phyloP scores from a whole-genome alignment of 2,888 invertebrate species.

The Nymphalis polychloros region DNA sequence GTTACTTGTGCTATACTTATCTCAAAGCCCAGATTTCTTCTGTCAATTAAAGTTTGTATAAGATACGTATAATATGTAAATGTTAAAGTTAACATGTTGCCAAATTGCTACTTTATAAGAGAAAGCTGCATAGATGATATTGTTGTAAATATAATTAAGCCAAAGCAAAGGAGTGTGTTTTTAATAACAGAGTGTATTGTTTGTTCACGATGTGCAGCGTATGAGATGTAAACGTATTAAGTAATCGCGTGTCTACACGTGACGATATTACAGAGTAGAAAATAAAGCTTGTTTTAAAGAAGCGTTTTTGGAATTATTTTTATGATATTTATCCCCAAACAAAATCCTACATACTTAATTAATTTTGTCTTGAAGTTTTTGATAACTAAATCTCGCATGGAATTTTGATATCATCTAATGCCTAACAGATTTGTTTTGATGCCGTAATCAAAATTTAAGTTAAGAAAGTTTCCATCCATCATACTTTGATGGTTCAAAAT shows the following conservation, averaged over 20 bases:
- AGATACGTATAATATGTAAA: slow-evolving; percentile 55
- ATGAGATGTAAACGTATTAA: slow-evolving; percentile 51
- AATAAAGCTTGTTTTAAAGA: slow-evolving; percentile 80
- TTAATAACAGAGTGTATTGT: slow-evolving; percentile 64
- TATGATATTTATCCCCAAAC: slow-evolving; percentile 13
- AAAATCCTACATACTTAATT: slow-evolving; percentile 9
- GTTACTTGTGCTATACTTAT: not conserved
- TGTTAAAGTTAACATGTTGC: slow-evolving; percentile 75
- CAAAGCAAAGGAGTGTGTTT: slow-evolving; percentile 66
- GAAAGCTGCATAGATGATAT: slow-evolving; percentile 67
- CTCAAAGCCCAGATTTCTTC: slow-evolving; percentile 53
- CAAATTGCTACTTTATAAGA: slow-evolving; percentile 74
- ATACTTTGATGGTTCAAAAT: slow-evolving; percentile 74
- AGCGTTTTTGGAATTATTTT: slow-evolving; percentile 21
- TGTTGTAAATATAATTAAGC: slow-evolving; percentile 77
- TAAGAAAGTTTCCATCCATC: slow-evolving; percentile 61
- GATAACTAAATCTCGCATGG: not conserved
- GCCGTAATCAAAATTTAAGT: slow-evolving; percentile 63
- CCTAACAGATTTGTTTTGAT: slow-evolving; percentile 25
- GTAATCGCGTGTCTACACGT: slow-evolving; percentile 60
- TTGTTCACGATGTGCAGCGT: slow-evolving; percentile 56
- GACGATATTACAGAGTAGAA: slow-evolving; percentile 64
- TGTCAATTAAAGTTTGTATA: slow-evolving; percentile 73
- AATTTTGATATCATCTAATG: slow-evolving; percentile 29
- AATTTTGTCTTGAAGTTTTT: slow-evolving; percentile 6